Evolutionary conservation across 2,888 invertebrate species (phyloP).

Genomic region (Bombyx huttoni): DNA sequence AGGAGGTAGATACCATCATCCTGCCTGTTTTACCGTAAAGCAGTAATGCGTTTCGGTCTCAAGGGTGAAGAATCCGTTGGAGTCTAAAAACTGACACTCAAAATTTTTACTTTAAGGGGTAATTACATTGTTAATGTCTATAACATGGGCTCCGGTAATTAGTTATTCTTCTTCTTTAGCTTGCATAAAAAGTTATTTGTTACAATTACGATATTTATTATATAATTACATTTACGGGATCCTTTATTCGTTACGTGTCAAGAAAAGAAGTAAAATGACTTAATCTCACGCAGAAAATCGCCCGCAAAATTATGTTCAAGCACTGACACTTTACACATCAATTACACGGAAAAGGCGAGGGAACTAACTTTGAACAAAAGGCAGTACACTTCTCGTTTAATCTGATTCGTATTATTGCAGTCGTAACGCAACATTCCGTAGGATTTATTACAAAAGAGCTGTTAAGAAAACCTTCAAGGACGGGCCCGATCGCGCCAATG

Average conservation of each 20-base stretch:
- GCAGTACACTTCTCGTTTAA: slow-evolving; percentile 45
- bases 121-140: too few relatives aligned
- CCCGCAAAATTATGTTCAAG: slow-evolving; percentile 2
- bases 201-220: neutral
- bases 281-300: neutral
- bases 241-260: neutral
- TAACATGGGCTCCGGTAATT: too few relatives aligned
- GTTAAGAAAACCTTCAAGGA: slow-evolving; percentile 46
- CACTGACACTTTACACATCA: slow-evolving; percentile 32
- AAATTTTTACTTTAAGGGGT: too few relatives aligned
- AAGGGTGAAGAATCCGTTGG: too few relatives aligned
- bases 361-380: slow-evolving; percentile 40
- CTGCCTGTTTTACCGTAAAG: too few relatives aligned
- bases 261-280: neutral
- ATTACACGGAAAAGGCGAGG: slow-evolving; percentile 38
- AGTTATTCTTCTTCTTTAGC: too few relatives aligned
- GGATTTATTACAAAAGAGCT: slow-evolving; percentile 64
- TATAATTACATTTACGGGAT: neutral
- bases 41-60: too few relatives aligned
- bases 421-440: slow-evolving; percentile 48
- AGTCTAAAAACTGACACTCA: too few relatives aligned
- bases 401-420: slow-evolving; percentile 62
- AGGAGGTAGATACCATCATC: too few relatives aligned
- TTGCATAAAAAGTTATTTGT: neutral
- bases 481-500: slow-evolving; percentile 55